Evolutionary conservation across 2,888 invertebrate species (phyloP).

Genomic region (Agelastica alni): DNA sequence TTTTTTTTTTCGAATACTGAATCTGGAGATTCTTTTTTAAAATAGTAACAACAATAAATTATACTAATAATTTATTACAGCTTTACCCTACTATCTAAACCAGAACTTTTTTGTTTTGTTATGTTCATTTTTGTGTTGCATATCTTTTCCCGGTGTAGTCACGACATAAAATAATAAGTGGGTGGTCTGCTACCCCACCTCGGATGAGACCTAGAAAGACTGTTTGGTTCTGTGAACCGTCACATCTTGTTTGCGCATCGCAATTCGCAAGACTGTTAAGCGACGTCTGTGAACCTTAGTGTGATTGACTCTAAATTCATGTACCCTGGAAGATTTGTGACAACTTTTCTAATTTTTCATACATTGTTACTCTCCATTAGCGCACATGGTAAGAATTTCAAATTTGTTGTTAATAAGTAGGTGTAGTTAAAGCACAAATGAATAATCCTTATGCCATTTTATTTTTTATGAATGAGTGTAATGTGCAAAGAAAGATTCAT

Average conservation of each 20-base stretch:
- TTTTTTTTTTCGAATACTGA: too few relatives aligned
- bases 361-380: slow-evolving; percentile 46
- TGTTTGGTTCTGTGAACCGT: slow-evolving; percentile 55
- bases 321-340: slow-evolving; percentile 45
- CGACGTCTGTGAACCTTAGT: slow-evolving; percentile 41
- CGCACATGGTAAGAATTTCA: slow-evolving; percentile 40
- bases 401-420: slow-evolving; percentile 11
- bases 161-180: slow-evolving; percentile 41
- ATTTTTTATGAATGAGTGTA: too few relatives aligned
- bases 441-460: too few relatives aligned
- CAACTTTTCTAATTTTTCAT: slow-evolving; percentile 54
- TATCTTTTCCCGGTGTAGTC: slow-evolving; percentile 47
- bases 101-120: slow-evolving; percentile 33
- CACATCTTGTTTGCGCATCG: slow-evolving; percentile 44
- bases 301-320: slow-evolving; percentile 35
- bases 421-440: slow-evolving; percentile 9
- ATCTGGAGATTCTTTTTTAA: too few relatives aligned
- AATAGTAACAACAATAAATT: too few relatives aligned
- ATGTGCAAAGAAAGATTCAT: too few relatives aligned
- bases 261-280: slow-evolving; percentile 46
- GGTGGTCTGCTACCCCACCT: slow-evolving; percentile 53
- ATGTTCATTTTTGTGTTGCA: slow-evolving; percentile 43
- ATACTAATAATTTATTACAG: background rate
- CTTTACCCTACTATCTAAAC: slow-evolving; percentile 13
- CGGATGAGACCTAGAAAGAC: slow-evolving; percentile 53